A percentile compares a stretch with the other conserved stretches of the same genome.
Conservation (phyloP, 2,797 vertebrate genomes). For the Gymnoscopelus braueri region DNA sequence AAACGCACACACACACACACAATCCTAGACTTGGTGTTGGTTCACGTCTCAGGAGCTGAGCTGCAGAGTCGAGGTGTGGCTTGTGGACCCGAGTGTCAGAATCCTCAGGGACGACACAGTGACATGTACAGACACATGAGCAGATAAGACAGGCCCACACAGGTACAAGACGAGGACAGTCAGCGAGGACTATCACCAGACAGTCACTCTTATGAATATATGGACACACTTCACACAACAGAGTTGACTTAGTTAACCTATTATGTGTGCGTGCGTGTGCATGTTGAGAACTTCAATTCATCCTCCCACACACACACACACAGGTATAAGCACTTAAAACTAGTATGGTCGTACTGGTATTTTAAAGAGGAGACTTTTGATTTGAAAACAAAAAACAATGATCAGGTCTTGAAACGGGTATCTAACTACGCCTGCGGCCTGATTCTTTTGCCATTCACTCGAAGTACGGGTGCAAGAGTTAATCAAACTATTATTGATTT, state of each 20-base stretch:
- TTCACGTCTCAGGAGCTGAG: slow-evolving; percentile 1
- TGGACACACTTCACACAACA: slow-evolving; percentile 36
- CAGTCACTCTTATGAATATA: slow-evolving; percentile 40
- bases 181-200: slow-evolving; percentile 21
- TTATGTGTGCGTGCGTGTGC: too few species aligned
- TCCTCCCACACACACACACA: too few species aligned
- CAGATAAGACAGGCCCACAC: slow-evolving; percentile 38
- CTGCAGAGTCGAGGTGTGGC: slow-evolving; percentile 11
- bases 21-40: not conserved
- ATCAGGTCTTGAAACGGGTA: slow-evolving; percentile 47
- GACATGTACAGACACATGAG: slow-evolving; percentile 32
- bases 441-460: slow-evolving; percentile 19
- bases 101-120: slow-evolving; percentile 30
- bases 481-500: too few species aligned
- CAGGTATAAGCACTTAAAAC: too few species aligned
- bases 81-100: slow-evolving; percentile 19
- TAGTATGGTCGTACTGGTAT: slow-evolving; percentile 39
- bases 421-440: slow-evolving; percentile 46
- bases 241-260: not conserved
- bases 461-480: too few species aligned
- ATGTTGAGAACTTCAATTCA: slow-evolving; percentile 3
- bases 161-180: slow-evolving; percentile 30
- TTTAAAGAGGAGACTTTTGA: slow-evolving; percentile 65
- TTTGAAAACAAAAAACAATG: slow-evolving; percentile 65
- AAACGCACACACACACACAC: not conserved